Evolutionary conservation across 2,888 invertebrate genomes (phyloP).

Genomic region (Euclidia mi): DNA sequence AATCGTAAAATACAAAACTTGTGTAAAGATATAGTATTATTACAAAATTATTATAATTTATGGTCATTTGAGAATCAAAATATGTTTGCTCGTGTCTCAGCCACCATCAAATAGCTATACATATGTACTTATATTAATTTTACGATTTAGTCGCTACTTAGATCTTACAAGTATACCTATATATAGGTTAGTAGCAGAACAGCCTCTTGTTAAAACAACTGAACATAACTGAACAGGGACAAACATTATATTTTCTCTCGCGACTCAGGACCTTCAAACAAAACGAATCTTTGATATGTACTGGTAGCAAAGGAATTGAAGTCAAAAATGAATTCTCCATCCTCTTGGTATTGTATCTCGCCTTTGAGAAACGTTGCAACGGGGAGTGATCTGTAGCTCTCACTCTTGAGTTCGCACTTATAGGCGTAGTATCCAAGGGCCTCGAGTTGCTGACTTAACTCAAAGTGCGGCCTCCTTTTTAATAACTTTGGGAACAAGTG

Average conservation of each 20-base stretch:
- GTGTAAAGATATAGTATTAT: too few species aligned
- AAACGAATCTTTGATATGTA: constrained; percentile 46
- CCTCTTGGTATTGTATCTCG: constrained; percentile 46
- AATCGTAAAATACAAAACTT: too few species aligned
- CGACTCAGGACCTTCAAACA: neutral
- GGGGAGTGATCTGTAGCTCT: constrained; percentile 69
- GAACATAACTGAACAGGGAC: too few species aligned
- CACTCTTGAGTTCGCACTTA: constrained; percentile 76
- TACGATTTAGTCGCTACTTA: too few species aligned
- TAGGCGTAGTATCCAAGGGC: constrained; percentile 75
- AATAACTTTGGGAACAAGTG: constrained; percentile 51
- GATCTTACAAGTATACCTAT: too few species aligned
- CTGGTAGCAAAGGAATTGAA: constrained; percentile 51
- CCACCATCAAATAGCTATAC: too few species aligned
- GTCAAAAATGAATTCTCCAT: constrained; percentile 57
- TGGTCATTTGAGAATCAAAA: too few species aligned
- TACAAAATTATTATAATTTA: too few species aligned
- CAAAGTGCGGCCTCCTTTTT: constrained; percentile 55
- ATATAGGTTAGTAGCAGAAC: too few species aligned
- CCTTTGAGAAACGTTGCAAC: constrained; percentile 69
- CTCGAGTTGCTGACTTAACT: constrained; percentile 59
- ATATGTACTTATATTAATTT: too few species aligned
- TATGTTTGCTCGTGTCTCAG: too few species aligned
- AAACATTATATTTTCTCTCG: neutral
- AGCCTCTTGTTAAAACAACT: too few species aligned